Evolutionary conservation across 2,797 vertebrate genomes (phyloP).

Genomic region (Hylomyscus alleni): DNA sequence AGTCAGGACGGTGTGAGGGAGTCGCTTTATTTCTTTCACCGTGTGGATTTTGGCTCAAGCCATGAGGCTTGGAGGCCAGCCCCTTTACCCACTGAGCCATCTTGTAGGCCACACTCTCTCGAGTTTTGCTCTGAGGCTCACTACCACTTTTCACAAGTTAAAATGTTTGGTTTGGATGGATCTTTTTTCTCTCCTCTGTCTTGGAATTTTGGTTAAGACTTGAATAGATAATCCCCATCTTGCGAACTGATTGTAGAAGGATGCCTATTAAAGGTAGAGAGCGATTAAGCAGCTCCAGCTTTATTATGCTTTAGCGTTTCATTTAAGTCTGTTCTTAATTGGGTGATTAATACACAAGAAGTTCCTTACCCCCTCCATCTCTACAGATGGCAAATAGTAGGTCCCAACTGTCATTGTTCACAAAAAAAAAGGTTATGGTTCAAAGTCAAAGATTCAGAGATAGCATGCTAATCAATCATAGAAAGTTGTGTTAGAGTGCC

Average conservation of each 20-base stretch:
- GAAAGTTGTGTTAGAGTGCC: conserved; percentile 89
- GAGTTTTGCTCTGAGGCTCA: conserved; percentile 50
- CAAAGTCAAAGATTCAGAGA: conserved; percentile 93
- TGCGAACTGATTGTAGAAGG: conserved; percentile 84
- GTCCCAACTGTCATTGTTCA: conserved; percentile 89
- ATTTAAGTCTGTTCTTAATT: conserved; percentile 90
- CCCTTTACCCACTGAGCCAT: background rate
- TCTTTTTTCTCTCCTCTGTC: conserved; percentile 50
- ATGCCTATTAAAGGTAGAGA: conserved; percentile 88
- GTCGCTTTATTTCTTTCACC: background rate
- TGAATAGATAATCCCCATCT: conserved; percentile 78
- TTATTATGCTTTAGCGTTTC: conserved; percentile 90
- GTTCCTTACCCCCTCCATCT: conserved; percentile 88
- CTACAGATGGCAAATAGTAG: conserved; percentile 91
- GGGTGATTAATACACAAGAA: conserved; percentile 90
- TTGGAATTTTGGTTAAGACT: conserved; percentile 77
- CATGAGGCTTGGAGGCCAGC: background rate
- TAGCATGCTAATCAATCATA: conserved; percentile 92
- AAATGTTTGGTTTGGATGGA: conserved; percentile 44
- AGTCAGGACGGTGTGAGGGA: background rate
- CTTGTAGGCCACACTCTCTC: background rate
- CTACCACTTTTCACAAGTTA: conserved; percentile 70
- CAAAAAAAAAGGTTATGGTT: conserved; percentile 90
- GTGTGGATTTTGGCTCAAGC: background rate
- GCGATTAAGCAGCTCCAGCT: conserved; percentile 89